Base-by-base conservation (phyloP, 1,140 invertebrate genomes). In the Tyrophagus putrescentiae region DNA sequence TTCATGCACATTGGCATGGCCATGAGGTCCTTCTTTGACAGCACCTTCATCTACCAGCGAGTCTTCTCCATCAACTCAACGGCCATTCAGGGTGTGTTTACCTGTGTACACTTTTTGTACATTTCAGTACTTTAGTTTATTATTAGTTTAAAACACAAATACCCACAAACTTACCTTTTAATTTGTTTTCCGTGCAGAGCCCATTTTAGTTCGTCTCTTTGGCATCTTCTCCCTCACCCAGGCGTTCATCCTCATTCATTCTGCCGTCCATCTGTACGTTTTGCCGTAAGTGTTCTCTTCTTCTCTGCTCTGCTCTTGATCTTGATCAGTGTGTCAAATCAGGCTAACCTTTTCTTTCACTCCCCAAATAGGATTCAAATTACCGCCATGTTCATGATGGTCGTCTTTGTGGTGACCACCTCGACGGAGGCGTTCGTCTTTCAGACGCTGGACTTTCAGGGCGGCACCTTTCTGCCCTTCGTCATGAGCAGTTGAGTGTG, bases 1-100 rank as follows among this genome's bases (percentile, higher is more conserved):
- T 61, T 61, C 27, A 61, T 61, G 52, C 50, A 61, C 28, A 25
- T 61, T 25, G 60, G 60, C 31, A 36, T 48, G 3, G n/a, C 33
- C 3, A 5, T 57, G 28, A 36, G 60, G 3, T 61, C 54, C 13
- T 57, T 57, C 34, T 31, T 41, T 13, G 60, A 61, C 29, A 16
- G 16, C 18, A 18, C 44, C 21, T 61, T 57, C 50, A 16, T 61
- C 2, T 21, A 25, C 18, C 36, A 23, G 4, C 42, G 48, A 57
- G 34, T 59, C 3, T 59, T 59, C 50, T 33, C 13, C 25, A 13
- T 9, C 3, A 54, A 27, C 3, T 7, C 13, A 27, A 54, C 9
- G 32, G 45, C 25, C 31, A 50, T 3, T 39, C 21, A 13, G n/a
- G n/a, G n/a, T n/a, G n/a, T n/a, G n/a, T n/a, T n/a, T n/a, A n/a